Evolutionary conservation across 2,888 invertebrate genomes (phyloP).

Genomic region (Caenorhabditis becei): DNA sequence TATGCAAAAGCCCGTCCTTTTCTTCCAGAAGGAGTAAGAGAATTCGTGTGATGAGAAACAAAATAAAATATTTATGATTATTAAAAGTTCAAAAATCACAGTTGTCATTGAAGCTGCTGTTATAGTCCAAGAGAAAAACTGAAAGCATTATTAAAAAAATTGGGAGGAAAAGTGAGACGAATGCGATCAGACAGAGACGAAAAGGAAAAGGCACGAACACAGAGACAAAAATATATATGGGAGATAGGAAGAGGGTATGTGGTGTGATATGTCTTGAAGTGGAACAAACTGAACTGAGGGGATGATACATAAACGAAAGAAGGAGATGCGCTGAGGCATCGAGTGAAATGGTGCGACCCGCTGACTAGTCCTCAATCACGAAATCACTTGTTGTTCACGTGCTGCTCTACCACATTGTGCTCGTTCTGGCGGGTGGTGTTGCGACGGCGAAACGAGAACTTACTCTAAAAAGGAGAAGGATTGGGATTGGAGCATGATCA

Average conservation of each 20-base stretch:
- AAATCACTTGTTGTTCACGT: constrained; percentile 48
- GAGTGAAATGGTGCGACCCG: constrained; percentile 47
- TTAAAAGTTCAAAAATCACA: constrained; percentile 36
- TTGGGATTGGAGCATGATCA: too few species aligned
- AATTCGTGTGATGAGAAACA: constrained; percentile 18
- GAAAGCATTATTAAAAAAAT: constrained; percentile 18
- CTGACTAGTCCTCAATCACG: constrained; percentile 11
- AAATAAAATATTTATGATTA: constrained; percentile 15
- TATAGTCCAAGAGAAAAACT: constrained; percentile 20
- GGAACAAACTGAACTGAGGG: constrained; percentile 26
- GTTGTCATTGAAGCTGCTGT: constrained; percentile 48
- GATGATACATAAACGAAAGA: constrained; percentile 6
- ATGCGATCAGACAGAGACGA: constrained; percentile 15
- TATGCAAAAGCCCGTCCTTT: constrained; percentile 69
- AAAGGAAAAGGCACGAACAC: constrained; percentile 23
- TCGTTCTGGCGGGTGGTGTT: constrained; percentile 57
- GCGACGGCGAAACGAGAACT: constrained; percentile 63
- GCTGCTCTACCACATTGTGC: constrained; percentile 34
- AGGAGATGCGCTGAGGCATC: not conserved
- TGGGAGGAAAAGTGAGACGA: constrained; percentile 12
- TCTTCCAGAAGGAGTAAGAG: constrained; percentile 13
- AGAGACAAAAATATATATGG: constrained; percentile 9
- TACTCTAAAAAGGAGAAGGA: constrained; percentile 46
- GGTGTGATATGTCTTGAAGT: constrained; percentile 41
- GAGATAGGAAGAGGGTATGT: not conserved